Percentiles rank a stretch among this genome's conserved stretches.
Evolutionary conservation across 37 sponge, comb jelly and placozoan genomes (phyloP).

Genomic region (Geodia barretti): DNA sequence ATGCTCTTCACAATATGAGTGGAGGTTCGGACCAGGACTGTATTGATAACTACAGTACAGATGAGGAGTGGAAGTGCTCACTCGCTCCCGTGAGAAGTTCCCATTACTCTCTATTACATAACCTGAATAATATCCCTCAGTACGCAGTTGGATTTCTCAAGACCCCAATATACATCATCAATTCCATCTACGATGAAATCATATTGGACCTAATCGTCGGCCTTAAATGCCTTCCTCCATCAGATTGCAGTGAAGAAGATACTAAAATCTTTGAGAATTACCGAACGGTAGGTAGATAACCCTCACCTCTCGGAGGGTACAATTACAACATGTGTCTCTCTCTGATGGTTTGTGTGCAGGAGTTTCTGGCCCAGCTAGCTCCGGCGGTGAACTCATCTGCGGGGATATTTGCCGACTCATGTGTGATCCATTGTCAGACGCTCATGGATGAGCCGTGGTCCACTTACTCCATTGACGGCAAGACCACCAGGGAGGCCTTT

Average conservation of each 20-base stretch:
- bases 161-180: slow-evolving; percentile 52
- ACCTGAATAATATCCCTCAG: slow-evolving; percentile 25
- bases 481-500: slow-evolving; percentile 51
- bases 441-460: slow-evolving; percentile 46
- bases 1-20: slow-evolving; percentile 63
- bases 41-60: slow-evolving; percentile 17
- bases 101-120: neutral
- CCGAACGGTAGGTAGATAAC: slow-evolving; percentile 38
- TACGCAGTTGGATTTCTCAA: slow-evolving; percentile 67
- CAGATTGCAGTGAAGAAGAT: slow-evolving; percentile 53
- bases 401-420: slow-evolving; percentile 71
- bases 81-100: slow-evolving; percentile 40
- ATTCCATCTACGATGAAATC: slow-evolving; percentile 70
- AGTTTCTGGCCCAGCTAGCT: slow-evolving; percentile 9
- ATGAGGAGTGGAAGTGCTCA: slow-evolving; percentile 72
- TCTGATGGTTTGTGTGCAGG: neutral
- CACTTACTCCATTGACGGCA: slow-evolving; percentile 29
- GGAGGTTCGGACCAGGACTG: slow-evolving; percentile 60
- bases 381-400: neutral
- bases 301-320: neutral
- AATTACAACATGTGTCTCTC: neutral
- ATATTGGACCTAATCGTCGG: slow-evolving; percentile 67
- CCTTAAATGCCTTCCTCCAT: slow-evolving; percentile 48
- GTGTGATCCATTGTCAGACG: slow-evolving; percentile 76
- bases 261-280: slow-evolving; percentile 47